Percentiles rank a stretch among this genome's conserved stretches.
These are phyloP conservation scores for Drosophila glabriapex DNA, from an alignment of 2,888 invertebrate genomes.

Conservation along the genomic window DNA sequence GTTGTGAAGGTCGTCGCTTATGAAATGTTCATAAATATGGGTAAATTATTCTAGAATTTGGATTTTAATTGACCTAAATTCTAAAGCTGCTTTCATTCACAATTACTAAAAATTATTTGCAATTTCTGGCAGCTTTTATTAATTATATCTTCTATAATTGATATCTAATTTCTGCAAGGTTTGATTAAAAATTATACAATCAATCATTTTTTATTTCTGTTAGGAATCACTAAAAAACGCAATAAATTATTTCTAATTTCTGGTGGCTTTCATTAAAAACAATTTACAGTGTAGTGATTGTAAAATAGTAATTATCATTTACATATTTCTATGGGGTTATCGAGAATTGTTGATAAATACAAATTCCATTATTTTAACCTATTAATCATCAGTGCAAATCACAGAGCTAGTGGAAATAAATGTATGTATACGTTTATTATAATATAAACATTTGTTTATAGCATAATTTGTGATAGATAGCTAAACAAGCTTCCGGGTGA, in stretches of 20 bases:
- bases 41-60: not conserved
- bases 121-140: no score
- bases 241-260: not conserved
- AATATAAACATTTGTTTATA: conserved; percentile 11
- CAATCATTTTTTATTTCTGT: not conserved
- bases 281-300: not conserved
- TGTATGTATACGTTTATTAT: not conserved
- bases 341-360: not conserved
- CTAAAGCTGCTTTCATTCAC: no score
- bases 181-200: not conserved
- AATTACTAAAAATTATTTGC: no score
- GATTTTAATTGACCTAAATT: not conserved
- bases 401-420: not conserved
- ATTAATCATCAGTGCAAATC: not conserved
- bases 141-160: not conserved
- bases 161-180: not conserved
- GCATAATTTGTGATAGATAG: conserved; percentile 39
- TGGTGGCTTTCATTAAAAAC: not conserved
- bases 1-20: not conserved
- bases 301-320: not conserved
- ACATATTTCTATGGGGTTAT: not conserved
- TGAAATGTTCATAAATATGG: not conserved
- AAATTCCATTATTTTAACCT: not conserved
- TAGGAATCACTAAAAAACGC: not conserved
- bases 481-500: conserved; percentile 61